Base-by-base conservation (phyloP, 2,797 vertebrate species). In the Leucoraja ocellata region DNA sequence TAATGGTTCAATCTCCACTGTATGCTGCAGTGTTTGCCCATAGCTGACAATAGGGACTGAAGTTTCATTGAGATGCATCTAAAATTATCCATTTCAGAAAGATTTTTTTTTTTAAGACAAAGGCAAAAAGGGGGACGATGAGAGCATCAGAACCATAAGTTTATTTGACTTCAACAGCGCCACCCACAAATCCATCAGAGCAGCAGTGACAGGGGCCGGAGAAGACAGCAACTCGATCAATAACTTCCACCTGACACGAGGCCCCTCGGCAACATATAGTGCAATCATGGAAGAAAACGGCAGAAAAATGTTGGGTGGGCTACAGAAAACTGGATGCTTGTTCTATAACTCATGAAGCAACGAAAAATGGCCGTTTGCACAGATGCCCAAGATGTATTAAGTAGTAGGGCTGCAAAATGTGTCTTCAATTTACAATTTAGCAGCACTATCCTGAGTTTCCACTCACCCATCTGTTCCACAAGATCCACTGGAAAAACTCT, bases 401-500 rank as follows among this genome's bases (percentile, higher is more conserved):
- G n/a, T 32, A 36, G 8, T 36, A 88, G 16, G 58, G 61, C 28
- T 63, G 25, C 14, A 1, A 83, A 91, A 39, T 54, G 16, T n/a
- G 93, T 91, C 63, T n/a, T 77, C 88, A 93, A 81, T 74, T 78
- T 93, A 10, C 73, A 61, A 54, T 93, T 93, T 93, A 18, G 74
- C 28, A 88, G 9, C 32, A 13, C n/a, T 63, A 28, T 4, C 28
- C 13, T 6, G 1, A 14, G 61, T 32, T 32, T 21, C n/a, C 21
- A 96, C 98, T 98, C 94, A 99, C 98, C 98, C 98, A 99, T 99
- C 94, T 99, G 98, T 93, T 99, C 98, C 91, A 99, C 98, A n/a
- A 99, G 98, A 94, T 99, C 98, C 0, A 98, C 96, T 83, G 98
- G 98, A 95, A 99, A 99, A 94, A 99, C 98, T 93, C 98, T 95